Base-by-base conservation (phyloP, 2,888 invertebrate genomes). In the Drosophila paracracens region DNA sequence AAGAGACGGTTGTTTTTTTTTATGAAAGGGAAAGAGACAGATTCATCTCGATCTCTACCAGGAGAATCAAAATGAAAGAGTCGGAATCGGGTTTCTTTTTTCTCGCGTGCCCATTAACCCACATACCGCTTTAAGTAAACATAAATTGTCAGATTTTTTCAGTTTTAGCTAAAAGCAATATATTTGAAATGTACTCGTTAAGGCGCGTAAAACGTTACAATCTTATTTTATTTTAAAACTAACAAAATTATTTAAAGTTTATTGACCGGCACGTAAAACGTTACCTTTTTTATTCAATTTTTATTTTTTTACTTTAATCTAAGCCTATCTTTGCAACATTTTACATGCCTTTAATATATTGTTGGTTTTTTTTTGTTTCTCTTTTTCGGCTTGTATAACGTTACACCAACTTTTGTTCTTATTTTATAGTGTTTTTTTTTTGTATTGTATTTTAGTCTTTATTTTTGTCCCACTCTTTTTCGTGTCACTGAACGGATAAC, bases 141-240 rank as follows among this genome's bases (percentile, higher is more conserved):
- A 75, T 27, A 70, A 52, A 72, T 35, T 13, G 10, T 25, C 27
- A 0, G 7, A 21, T 18, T 29, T 29, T 6, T 11, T 46, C 1
- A 35, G 51, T 29, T 35, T 62, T 7, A 50, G 2, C 36, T 48
- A 21, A 0, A 33, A 52, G 13, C 35, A 48, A 46, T 63, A n/a
- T 43, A 67, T 40, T 43, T 29, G 27, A 29, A 27, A 54, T 11
- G 8, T 2, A 59, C 7, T 84, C 35, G 53, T 85, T 74, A 74
- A 81, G 86, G 88, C 84, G 33, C 84, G 84, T 84, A 84, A 74
- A 74, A 84, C 84, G 81, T 85, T 88, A 83, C 87, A 71, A 35
- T 16, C 21, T 25, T 46, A 46, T 46, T 46, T 25, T 7, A 13
- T 59, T 51, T 58, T 21, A 27, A 8, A 48, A n/a, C 3, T 40